Percentiles rank a stretch among this genome's conserved stretches.
Conservation (phyloP, 2,888 invertebrate species). For the Drosophila kokeensis region DNA sequence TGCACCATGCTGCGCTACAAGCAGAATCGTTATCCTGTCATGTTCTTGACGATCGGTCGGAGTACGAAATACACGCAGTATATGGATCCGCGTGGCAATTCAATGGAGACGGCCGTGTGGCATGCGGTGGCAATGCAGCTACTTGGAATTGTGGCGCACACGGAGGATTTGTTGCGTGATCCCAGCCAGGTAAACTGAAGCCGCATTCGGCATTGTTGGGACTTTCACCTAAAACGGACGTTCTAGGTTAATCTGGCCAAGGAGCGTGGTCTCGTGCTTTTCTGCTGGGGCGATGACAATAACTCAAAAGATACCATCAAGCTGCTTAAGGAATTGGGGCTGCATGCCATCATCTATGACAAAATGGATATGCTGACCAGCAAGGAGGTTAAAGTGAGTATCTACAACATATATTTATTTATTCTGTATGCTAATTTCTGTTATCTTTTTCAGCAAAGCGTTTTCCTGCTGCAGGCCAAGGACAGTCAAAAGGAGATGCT, state of each 20-base stretch:
- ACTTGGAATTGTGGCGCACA: constrained; percentile 95
- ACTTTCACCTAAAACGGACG: constrained; percentile 47
- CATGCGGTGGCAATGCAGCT: constrained; percentile 93
- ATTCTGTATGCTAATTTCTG: background rate
- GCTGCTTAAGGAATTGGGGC: constrained; percentile 93
- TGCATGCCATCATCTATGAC: constrained; percentile 98
- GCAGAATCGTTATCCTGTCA: constrained; percentile 98
- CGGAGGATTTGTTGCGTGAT: constrained; percentile 95
- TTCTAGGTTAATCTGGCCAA: constrained; percentile 90
- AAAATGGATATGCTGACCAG: constrained; percentile 89
- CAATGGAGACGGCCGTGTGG: constrained; percentile 92
- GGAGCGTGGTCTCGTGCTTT: constrained; percentile 93
- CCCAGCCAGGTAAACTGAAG: constrained; percentile 88
- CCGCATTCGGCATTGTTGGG: constrained; percentile 22
- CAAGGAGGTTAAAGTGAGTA: constrained; percentile 83
- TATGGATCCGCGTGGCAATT: constrained; percentile 92
- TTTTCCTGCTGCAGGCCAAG: constrained; percentile 92
- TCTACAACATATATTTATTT: background rate
- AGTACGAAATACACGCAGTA: constrained; percentile 91
- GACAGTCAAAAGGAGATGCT: constrained; percentile 87
- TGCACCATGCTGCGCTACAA: constrained; percentile 97
- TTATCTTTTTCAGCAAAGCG: constrained; percentile 88
- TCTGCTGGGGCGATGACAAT: constrained; percentile 99
- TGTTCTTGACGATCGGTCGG: constrained; percentile 95
- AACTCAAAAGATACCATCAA: constrained; percentile 94